A percentile compares a stretch with the other conserved stretches of the same genome.
Conservation (phyloP, 2,797 vertebrate genomes). For the Arremon brunneinucha region DNA sequence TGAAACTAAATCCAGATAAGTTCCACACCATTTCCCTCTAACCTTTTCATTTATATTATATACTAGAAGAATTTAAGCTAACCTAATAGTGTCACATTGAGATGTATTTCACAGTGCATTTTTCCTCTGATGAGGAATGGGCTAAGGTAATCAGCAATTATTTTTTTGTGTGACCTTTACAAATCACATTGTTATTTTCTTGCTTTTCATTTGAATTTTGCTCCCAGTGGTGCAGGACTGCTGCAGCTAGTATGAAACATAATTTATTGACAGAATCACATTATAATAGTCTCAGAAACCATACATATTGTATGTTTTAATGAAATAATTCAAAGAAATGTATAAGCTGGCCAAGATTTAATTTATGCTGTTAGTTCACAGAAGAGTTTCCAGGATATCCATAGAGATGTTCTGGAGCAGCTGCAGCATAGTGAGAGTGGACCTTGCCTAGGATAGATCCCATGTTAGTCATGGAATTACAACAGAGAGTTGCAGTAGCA, state of each 20-base stretch:
- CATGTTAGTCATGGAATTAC: not conserved
- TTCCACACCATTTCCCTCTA: conserved; percentile 7
- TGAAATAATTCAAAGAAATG: conserved; percentile 4
- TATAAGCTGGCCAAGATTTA: not conserved
- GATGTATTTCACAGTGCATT: conserved; percentile 2
- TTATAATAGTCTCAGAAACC: not conserved
- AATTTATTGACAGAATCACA: conserved; percentile 35
- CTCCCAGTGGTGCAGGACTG: conserved; percentile 12
- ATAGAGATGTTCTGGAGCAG: not conserved
- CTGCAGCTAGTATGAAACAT: not conserved
- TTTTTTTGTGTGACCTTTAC: conserved; percentile 56
- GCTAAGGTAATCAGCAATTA: conserved; percentile 47
- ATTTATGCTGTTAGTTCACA: not conserved
- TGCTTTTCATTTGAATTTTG: conserved; percentile 48
- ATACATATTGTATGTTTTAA: not conserved
- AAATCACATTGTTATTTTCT: conserved; percentile 41
- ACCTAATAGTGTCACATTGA: not conserved
- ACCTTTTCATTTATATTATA: not conserved
- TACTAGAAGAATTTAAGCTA: not conserved
- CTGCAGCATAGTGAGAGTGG: not conserved
- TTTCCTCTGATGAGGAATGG: conserved; percentile 34
- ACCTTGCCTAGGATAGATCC: not conserved
- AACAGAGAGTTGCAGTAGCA: not conserved
- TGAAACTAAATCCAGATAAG: not conserved
- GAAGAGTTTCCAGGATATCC: not conserved